Evolutionary conservation across 1,140 invertebrate genomes (phyloP), one percentile per base, ranked within the genome.

Genomic region (Euglossa dilemma): DNA sequence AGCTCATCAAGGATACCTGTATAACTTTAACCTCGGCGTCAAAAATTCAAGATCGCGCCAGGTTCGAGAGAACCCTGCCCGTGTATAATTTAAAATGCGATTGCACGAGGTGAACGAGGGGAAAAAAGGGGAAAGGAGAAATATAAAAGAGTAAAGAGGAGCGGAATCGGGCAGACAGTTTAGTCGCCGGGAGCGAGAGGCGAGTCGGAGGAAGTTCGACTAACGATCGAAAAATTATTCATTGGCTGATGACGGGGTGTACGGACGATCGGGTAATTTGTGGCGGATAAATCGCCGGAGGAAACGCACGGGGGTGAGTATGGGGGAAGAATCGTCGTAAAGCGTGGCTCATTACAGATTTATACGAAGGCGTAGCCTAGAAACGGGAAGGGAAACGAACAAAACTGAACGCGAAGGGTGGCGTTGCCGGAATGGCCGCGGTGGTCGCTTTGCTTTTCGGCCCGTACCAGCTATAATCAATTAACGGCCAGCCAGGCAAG

Each of bases 341-440:
- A 91, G 87, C 76, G 90, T 87, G 64, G 87, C 90, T 93, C 91
- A 92, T 93, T 94, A 93, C 87, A 90, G 91, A 93, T 94, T 94
- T 94, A 94, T 90, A 91, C 82, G 86, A 80, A 82, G 85, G 86
- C 87, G 85, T 85, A 87, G 86, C 52, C 71, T 54, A 57, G 63
- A 83, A 77, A 80, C 69, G 75, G 79, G n/a, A 73, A 66, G 67
- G 82, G 80, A 66, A 89, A 67, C 47, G 74, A 78, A 86, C 77
- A 80, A 86, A 90, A 90, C 85, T 89, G 75, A 89, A 82, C 75
- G 75, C 67, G 71, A 47, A 57, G 73, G 72, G 76, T 73, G 81
- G 85, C 63, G 71, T 70, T 61, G 71, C 61, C 74, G 73, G 80
- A 83, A 78, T 66, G 79, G 72, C 50, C 25, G 63, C 63, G 18